Evolutionary conservation across 1,140 invertebrate genomes (phyloP), one percentile per base, ranked within the genome.

Genomic region (Orchestia grillus): DNA sequence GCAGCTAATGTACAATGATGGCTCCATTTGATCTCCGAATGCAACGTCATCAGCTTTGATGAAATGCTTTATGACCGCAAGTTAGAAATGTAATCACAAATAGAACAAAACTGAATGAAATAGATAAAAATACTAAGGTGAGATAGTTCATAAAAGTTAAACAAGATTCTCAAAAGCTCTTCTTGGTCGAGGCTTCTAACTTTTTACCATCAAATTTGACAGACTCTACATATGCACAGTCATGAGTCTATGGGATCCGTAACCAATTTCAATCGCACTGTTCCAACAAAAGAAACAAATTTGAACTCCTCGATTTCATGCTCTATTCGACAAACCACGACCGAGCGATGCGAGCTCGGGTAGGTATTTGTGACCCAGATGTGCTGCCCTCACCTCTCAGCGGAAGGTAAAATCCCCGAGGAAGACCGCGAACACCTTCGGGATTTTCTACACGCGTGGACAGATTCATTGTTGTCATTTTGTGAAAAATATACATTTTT

Each of bases 341-440:
- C 15, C 28, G 62, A 15, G 11, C 15, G 28, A 77, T 77, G 62
- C 36, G 62, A 19, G 36, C 62, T 28, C 62, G 28, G 36, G 62
- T 28, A 3, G 1, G 3, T 42, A 41, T 44, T 11, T 44, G 3
- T 90, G 88, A 90, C 88, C 88, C 88, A 90, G 88, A 90, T 90
- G 88, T 36, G 36, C 41, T 42, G 88, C 43, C 28, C 11, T 90
- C 36, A 90, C 41, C 88, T 42, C 88, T 3, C 4, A 41, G 43
- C 88, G n/a, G 1, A 42, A 90, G 88, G 88, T 90, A 90, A 90
- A 90, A 90, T 90, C 88, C 88, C 88, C 88, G 43, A 3, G 88
- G n/a, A 90, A 90, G n/a, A 44, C 88, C 41, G 43, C 88, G 88
- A 36, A 28, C 15, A 19, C 36, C 28, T 3, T 36, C 28, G 62